Evolutionary conservation across 2,888 invertebrate species (phyloP).

Genomic region (Protonemura montana): DNA sequence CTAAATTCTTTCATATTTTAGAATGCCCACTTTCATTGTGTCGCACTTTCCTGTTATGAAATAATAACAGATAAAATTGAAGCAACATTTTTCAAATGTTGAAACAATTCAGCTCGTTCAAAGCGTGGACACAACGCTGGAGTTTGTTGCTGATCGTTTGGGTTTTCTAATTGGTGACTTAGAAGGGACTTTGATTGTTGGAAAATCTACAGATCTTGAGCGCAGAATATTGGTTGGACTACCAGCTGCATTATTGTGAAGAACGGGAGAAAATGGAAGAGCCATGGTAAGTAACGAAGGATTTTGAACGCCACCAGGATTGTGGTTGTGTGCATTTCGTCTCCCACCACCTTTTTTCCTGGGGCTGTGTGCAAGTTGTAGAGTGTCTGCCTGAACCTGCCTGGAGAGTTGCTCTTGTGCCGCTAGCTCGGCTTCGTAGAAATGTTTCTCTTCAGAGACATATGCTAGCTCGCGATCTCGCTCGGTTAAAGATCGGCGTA

Average conservation of each 20-base stretch:
- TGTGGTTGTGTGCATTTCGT: not conserved
- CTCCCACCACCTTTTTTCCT: conserved; percentile 37
- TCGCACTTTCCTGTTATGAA: not conserved
- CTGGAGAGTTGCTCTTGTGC: conserved; percentile 7
- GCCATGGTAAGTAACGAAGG: not conserved
- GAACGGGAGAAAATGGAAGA: not conserved
- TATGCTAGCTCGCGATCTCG: conserved; percentile 66
- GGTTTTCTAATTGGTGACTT: conserved; percentile 32
- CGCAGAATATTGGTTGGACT: not conserved
- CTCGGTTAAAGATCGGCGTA: conserved; percentile 65
- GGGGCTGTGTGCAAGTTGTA: conserved; percentile 13
- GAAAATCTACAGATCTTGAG: conserved; percentile 22
- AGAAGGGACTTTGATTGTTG: conserved; percentile 13
- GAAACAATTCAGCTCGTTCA: not conserved
- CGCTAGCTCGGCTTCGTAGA: conserved; percentile 63
- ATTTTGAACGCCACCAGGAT: not conserved
- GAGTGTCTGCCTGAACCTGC: conserved; percentile 16
- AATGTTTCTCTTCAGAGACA: conserved; percentile 66
- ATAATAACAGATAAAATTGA: not conserved
- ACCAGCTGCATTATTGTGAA: not conserved
- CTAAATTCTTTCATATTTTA: too few species aligned
- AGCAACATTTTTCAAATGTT: not conserved
- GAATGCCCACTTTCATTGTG: too few species aligned
- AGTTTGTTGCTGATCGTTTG: conserved; percentile 1
- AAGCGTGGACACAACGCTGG: conserved; percentile 20